phyloP scores from a whole-genome alignment of 2,797 vertebrate species.

The Jordanella pulchra region DNA sequence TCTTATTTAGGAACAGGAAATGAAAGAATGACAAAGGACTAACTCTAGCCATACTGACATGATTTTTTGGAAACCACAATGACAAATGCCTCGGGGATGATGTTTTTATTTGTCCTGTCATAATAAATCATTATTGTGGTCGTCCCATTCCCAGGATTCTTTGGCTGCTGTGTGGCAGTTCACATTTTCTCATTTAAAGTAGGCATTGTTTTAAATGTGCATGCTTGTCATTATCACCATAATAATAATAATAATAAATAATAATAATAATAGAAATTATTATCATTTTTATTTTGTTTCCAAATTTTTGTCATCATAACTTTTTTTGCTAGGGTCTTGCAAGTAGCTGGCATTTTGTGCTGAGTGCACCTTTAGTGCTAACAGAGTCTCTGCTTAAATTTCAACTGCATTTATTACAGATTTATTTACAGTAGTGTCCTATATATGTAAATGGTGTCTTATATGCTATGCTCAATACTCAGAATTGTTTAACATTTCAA shows the following conservation, averaged over 20 bases:
- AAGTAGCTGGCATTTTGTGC: neutral
- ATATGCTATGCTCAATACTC: neutral
- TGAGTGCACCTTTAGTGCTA: neutral
- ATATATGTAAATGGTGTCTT: neutral
- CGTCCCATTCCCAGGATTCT: constrained; percentile 23
- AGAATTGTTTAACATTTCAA: neutral
- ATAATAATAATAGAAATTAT: too few relatives aligned
- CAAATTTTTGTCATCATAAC: neutral
- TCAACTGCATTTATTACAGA: neutral
- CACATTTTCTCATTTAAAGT: constrained; percentile 30
- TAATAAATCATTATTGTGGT: constrained; percentile 23
- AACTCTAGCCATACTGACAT: constrained; percentile 66
- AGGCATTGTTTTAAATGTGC: neutral
- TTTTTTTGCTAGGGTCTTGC: too few relatives aligned
- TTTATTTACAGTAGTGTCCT: neutral
- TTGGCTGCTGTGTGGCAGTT: constrained; percentile 25
- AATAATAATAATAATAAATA: too few relatives aligned
- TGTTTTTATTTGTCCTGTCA: constrained; percentile 47
- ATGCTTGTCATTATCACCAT: neutral
- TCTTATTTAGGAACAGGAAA: constrained; percentile 71
- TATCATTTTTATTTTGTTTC: neutral
- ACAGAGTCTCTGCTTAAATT: neutral
- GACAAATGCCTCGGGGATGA: constrained; percentile 44
- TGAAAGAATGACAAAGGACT: constrained; percentile 71
- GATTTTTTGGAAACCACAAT: constrained; percentile 50